Percentiles rank a stretch among this genome's conserved stretches.
phyloP scores from a whole-genome alignment of 2,113 vertebrate species.

The Helogale parvula region DNA sequence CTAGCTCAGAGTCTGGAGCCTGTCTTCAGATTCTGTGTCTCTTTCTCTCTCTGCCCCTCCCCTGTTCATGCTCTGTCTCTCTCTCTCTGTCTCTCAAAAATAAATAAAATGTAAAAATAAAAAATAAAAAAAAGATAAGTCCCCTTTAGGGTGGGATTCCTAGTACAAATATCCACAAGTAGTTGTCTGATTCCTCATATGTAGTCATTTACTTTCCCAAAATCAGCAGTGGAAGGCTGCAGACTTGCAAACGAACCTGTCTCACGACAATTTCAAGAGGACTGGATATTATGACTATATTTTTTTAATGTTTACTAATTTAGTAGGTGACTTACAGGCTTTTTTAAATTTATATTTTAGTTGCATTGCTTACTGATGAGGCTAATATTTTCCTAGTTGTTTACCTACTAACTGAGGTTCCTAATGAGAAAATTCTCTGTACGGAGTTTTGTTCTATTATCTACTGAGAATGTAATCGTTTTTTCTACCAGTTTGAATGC shows the following conservation, averaged over 20 bases:
- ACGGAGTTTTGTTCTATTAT: constrained; percentile 65
- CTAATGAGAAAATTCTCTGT: constrained; percentile 62
- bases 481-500: constrained; percentile 57
- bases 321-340: background rate
- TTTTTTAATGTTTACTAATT: constrained; percentile 53
- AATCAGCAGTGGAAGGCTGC: background rate
- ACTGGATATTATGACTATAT: background rate
- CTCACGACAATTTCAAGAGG: background rate
- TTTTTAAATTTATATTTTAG: constrained; percentile 57
- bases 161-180: background rate
- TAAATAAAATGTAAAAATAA: too few relatives aligned
- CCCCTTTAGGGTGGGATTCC: background rate
- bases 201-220: constrained; percentile 9
- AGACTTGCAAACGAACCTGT: constrained; percentile 5
- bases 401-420: constrained; percentile 47
- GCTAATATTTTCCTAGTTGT: constrained; percentile 56
- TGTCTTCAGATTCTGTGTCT: too few relatives aligned
- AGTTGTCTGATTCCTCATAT: background rate
- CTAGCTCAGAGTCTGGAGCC: too few relatives aligned
- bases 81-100: too few relatives aligned
- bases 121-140: too few relatives aligned
- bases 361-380: constrained; percentile 48
- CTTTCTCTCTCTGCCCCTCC: too few relatives aligned
- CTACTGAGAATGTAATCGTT: constrained; percentile 49
- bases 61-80: too few relatives aligned